Base-by-base conservation (phyloP, 2,113 vertebrate species). In the Tyrannus savana region DNA sequence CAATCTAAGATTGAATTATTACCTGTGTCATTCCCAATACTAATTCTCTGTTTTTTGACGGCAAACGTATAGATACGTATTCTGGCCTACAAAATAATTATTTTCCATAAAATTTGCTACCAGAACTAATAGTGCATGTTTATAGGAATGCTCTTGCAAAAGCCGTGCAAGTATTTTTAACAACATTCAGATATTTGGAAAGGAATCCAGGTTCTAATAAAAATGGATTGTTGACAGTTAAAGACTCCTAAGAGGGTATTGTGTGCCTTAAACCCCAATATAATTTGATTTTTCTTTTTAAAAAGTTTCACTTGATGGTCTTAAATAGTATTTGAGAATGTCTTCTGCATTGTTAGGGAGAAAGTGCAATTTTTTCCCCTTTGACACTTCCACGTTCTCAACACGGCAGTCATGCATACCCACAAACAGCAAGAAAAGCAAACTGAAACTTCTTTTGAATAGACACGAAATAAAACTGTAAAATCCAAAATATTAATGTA, bases 51-150 rank as follows among this genome's bases (percentile, higher is more conserved):
- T 68, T 77, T 90, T 83, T 35, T 80, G 37, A n/a, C 50, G 73
- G 42, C 44, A 58, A 21, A 30, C 8, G 10, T 33, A 3, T 0
- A 73, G 12, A 2, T 49, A 7, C 16, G 2, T 68, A n/a, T 75
- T 87, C 46, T 66, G n/a, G 31, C 25, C 22, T 50, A 19, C n/a
- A 56, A 66, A 85, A 62, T 39, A 1, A 41, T 1, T 14, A 72
- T 93, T 93, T 84, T 49, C n/a, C 0, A 1, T 56, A 41, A 6
- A 33, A 53, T 77, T 86, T 71, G 6, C 47, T 62, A 25, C 28
- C 25, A 80, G 35, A 84, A 15, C 27, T 49, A 27, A 16, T 22
- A 19, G 12, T 44, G 11, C 2, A 0, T 64, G 24, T 88, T 69
- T 55, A 8, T 46, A n/a, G 37, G 30, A 73, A 27, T 64, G 24